phyloP scores from a whole-genome alignment of 2,113 vertebrate species.

The Vidua macroura region DNA sequence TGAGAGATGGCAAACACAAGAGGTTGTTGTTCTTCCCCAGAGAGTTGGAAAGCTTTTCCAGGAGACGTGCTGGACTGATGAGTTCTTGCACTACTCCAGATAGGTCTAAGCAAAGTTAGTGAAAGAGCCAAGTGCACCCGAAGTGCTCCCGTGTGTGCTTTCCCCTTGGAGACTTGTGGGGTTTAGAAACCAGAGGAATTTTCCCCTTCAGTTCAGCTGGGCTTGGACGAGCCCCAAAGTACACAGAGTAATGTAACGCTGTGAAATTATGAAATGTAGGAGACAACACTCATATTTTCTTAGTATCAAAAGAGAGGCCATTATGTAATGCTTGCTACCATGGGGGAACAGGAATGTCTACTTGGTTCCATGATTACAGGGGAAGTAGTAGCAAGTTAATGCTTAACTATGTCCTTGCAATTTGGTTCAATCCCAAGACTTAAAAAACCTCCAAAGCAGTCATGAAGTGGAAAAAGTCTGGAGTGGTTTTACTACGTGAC shows the following conservation, averaged over 20 bases:
- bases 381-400: background rate
- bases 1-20: background rate
- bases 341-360: background rate
- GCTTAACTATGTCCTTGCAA: background rate
- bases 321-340: background rate
- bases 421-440: background rate
- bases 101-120: background rate
- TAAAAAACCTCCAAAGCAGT: background rate
- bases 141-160: rapidly evolving
- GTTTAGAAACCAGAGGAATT: background rate
- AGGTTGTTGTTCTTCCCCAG: background rate
- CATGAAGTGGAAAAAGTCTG: background rate
- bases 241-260: background rate
- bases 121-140: background rate
- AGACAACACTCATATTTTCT: background rate
- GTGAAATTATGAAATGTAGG: background rate
- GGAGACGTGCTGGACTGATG: rapidly evolving
- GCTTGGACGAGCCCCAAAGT: background rate
- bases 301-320: background rate
- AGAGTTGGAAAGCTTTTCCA: background rate
- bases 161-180: background rate
- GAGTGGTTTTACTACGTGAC: rapidly evolving
- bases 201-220: background rate
- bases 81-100: background rate
- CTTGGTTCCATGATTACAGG: background rate